Evolutionary conservation across 2,888 invertebrate genomes (phyloP).

Genomic region (Hypsopygia costalis): DNA sequence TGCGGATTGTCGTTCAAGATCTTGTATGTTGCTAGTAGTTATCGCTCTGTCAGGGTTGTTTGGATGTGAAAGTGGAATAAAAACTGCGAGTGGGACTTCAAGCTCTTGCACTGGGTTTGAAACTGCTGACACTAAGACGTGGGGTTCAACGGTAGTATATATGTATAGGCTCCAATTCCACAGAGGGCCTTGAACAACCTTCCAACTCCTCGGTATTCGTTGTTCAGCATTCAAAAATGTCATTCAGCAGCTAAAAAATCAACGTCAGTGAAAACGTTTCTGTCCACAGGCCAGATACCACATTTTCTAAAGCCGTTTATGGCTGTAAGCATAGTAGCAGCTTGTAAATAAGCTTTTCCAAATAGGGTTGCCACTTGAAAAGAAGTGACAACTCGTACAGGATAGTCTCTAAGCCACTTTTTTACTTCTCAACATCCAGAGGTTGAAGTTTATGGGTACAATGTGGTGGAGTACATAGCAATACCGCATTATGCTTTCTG

Average conservation of each 20-base stretch:
- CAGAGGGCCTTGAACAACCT: too few relatives aligned
- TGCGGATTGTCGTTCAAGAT: too few relatives aligned
- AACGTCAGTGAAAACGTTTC: slow-evolving; percentile 17
- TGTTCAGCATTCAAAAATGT: too few relatives aligned
- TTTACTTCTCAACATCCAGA: slow-evolving; percentile 28
- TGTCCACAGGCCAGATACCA: slow-evolving; percentile 16
- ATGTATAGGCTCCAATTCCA: too few relatives aligned
- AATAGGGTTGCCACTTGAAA: slow-evolving; percentile 26
- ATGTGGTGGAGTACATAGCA: slow-evolving; percentile 37
- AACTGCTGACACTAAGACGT: too few relatives aligned
- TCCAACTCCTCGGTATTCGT: too few relatives aligned
- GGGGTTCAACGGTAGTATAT: too few relatives aligned
- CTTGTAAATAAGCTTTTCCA: slow-evolving; percentile 26
- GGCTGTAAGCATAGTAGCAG: slow-evolving; percentile 22
- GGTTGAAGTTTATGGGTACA: slow-evolving; percentile 35
- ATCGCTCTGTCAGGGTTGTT: too few relatives aligned
- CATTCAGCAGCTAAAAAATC: slow-evolving; percentile 19
- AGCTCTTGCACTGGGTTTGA: too few relatives aligned
- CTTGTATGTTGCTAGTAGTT: too few relatives aligned
- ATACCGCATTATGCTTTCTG: slow-evolving; percentile 22
- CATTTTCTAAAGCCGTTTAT: slow-evolving; percentile 22
- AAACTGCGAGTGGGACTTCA: too few relatives aligned
- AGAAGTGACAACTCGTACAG: slow-evolving; percentile 27
- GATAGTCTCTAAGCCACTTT: slow-evolving; percentile 27
- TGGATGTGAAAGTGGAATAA: too few relatives aligned